Percentiles rank a stretch among this genome's conserved stretches.
phyloP scores from a whole-genome alignment of 2,113 vertebrate species.

The Pseudopipra pipra region DNA sequence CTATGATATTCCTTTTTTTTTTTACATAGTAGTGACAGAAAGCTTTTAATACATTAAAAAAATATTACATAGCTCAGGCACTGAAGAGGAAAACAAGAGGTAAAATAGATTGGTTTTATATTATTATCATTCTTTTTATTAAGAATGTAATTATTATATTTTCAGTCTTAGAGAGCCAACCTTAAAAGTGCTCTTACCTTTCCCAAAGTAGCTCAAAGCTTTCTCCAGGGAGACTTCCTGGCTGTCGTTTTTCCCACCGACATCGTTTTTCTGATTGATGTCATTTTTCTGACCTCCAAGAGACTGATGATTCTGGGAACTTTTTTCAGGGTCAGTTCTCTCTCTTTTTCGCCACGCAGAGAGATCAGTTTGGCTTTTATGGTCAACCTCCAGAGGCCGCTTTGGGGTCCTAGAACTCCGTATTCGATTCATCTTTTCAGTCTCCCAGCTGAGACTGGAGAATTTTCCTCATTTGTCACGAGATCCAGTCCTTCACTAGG shows the following conservation, averaged over 20 bases:
- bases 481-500: not conserved
- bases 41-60: not conserved
- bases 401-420: not conserved
- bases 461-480: not conserved
- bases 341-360: slow-evolving; percentile 16
- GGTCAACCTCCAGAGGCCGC: not conserved
- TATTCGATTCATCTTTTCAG: slow-evolving; percentile 44
- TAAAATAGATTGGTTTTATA: not conserved
- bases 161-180: not conserved
- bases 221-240: slow-evolving; percentile 63
- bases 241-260: slow-evolving; percentile 20
- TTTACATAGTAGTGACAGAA: not conserved
- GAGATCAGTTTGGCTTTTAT: slow-evolving; percentile 35
- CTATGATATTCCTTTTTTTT: not conserved
- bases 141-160: not conserved
- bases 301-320: not conserved
- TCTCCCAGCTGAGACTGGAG: slow-evolving; percentile 1
- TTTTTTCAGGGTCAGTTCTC: not conserved
- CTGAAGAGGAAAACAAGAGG: not conserved
- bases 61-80: not conserved
- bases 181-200: slow-evolving; percentile 57
- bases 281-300: not conserved
- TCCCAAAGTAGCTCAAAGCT: slow-evolving; percentile 80
- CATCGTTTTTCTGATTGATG: not conserved
- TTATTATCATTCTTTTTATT: not conserved